A percentile compares a stretch with the other conserved stretches of the same genome.
phyloP scores from a whole-genome alignment of 2,888 invertebrate species.

The Strigamia transsilvanica region DNA sequence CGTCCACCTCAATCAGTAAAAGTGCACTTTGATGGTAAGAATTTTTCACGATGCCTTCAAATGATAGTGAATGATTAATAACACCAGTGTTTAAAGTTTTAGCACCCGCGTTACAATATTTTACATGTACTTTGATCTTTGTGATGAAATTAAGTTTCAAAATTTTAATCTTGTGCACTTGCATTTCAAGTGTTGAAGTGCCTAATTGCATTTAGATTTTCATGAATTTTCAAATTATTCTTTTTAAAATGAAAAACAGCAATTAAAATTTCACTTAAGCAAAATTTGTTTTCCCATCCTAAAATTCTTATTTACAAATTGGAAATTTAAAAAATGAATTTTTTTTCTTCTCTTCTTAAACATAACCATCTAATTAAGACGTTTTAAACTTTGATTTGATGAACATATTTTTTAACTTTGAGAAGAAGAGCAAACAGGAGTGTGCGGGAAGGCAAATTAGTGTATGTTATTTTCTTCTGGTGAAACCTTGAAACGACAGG shows the following conservation, averaged over 20 bases:
- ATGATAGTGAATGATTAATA: slow-evolving; percentile 1
- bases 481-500: slow-evolving; percentile 21
- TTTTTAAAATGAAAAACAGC: no score
- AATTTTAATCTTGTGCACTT: not conserved
- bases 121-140: not conserved
- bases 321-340: no score
- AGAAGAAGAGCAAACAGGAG: not conserved
- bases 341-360: no score
- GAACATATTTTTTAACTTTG: no score
- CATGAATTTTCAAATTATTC: not conserved
- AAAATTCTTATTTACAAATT: no score
- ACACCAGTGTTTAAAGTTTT: not conserved
- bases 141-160: slow-evolving; percentile 13
- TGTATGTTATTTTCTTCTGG: not conserved
- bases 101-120: not conserved
- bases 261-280: no score
- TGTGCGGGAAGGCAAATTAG: slow-evolving; percentile 1
- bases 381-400: no score
- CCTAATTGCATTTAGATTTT: not conserved
- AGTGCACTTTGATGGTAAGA: slow-evolving; percentile 20
- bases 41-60: slow-evolving; percentile 22
- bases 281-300: no score
- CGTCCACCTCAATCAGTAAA: slow-evolving; percentile 21
- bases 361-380: no score
- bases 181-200: not conserved